Evolutionary conservation across 1,140 invertebrate genomes (phyloP).

Genomic region (Apis florea): DNA sequence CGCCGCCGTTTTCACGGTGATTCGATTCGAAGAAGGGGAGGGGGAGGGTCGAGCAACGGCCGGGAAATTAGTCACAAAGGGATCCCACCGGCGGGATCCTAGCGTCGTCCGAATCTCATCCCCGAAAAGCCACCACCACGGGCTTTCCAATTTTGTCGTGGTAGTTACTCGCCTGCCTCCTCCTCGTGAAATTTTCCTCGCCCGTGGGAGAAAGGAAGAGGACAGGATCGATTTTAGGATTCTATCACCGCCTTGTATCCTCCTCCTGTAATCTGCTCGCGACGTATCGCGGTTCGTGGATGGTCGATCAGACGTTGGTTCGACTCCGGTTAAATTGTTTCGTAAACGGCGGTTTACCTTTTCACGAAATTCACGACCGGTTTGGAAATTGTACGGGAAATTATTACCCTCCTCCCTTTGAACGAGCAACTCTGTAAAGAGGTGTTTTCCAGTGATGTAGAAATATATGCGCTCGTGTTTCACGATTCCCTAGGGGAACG

Average conservation of each 20-base stretch:
- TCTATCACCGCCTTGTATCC: constrained; percentile 28
- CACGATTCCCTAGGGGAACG: too few relatives aligned
- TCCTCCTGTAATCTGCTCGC: background rate
- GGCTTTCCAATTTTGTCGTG: constrained; percentile 37
- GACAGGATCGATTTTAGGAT: constrained; percentile 29
- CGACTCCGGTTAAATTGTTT: background rate
- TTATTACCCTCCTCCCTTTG: background rate
- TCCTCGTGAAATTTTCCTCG: constrained; percentile 5
- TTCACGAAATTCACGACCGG: too few relatives aligned
- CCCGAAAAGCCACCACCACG: constrained; percentile 29
- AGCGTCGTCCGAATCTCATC: constrained; percentile 28
- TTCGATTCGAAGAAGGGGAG: background rate
- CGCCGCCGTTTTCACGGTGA: constrained; percentile 18
- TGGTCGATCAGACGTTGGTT: constrained; percentile 30
- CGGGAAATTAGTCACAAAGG: constrained; percentile 40
- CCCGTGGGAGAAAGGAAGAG: background rate
- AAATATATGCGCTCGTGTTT: background rate
- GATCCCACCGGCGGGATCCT: constrained; percentile 4
- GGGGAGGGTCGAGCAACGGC: background rate
- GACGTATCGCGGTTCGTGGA: constrained; percentile 47
- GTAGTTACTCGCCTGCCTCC: background rate
- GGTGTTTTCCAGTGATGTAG: background rate
- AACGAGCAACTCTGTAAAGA: background rate
- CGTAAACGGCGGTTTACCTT: background rate
- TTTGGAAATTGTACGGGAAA: background rate